Percentiles rank a stretch among this genome's conserved stretches.
Evolutionary conservation across 2,797 vertebrate species (phyloP).

Genomic region (Pantherophis alleghaniensis): DNA sequence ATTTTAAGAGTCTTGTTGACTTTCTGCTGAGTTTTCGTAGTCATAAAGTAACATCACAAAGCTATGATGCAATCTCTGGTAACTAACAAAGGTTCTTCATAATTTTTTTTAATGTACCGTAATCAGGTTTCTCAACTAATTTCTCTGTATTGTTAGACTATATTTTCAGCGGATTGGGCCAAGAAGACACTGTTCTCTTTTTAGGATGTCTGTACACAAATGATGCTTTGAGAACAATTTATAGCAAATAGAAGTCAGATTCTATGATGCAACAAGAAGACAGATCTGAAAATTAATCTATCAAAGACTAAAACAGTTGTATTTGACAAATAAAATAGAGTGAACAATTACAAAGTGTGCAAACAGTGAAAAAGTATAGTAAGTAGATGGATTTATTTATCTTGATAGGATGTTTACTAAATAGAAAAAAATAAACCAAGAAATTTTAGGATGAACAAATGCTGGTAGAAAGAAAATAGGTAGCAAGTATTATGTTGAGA

Average conservation of each 20-base stretch:
- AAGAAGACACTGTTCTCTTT: constrained; percentile 46
- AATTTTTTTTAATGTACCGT: accelerated
- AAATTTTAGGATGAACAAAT: neutral
- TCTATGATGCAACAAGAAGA: neutral
- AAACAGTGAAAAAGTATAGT: neutral
- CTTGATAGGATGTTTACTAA: neutral
- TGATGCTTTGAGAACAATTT: neutral
- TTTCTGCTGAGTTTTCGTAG: neutral
- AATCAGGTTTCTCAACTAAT: constrained; percentile 6
- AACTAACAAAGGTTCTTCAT: accelerated
- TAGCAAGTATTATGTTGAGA: neutral
- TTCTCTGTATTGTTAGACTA: constrained; percentile 62
- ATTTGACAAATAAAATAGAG: neutral
- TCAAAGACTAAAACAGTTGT: neutral
- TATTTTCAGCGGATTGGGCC: constrained; percentile 41
- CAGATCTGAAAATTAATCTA: neutral
- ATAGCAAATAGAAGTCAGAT: neutral
- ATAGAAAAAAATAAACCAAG: neutral
- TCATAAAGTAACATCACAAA: neutral
- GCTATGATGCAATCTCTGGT: accelerated
- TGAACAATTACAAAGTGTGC: neutral
- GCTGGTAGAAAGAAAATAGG: neutral
- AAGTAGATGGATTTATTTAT: neutral
- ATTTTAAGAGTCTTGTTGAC: neutral
- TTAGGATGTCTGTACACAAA: neutral